Conservation (phyloP, 2,113 vertebrate genomes). For the Phaetusa simplex region DNA sequence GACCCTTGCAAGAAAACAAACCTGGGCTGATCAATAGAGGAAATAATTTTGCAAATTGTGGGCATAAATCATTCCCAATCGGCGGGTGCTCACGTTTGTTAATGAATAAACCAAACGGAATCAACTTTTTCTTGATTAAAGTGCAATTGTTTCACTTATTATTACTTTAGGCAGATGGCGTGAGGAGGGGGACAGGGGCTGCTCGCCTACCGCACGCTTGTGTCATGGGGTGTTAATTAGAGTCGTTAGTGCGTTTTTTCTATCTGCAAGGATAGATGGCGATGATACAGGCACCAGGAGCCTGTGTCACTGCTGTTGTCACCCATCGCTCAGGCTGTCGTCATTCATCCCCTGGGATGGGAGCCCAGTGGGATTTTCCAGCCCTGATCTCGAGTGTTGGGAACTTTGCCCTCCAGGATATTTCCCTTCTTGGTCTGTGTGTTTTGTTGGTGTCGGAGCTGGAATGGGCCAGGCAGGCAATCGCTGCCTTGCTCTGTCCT, state of each 20-base stretch:
- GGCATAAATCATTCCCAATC: conserved; percentile 74
- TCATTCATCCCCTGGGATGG: no score
- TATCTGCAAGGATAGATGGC: background rate
- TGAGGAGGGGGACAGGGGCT: background rate
- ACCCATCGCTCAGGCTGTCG: accelerated
- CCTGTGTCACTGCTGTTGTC: background rate
- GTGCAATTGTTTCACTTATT: conserved; percentile 63
- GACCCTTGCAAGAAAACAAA: conserved; percentile 68
- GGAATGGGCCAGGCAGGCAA: background rate
- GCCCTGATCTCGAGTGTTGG: background rate
- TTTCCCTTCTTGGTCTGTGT: background rate
- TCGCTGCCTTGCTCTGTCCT: background rate
- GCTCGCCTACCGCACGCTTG: accelerated
- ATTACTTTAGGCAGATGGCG: background rate
- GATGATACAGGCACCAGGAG: background rate
- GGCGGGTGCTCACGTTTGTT: conserved; percentile 50
- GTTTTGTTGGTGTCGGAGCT: background rate
- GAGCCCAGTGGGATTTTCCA: background rate
- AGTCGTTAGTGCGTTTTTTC: background rate
- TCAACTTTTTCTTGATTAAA: conserved; percentile 78
- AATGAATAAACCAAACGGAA: conserved; percentile 70
- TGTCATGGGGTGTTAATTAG: background rate
- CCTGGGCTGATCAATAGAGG: conserved; percentile 71
- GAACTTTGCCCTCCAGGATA: no score
- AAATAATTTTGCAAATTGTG: conserved; percentile 82